These are phyloP conservation scores for Stenurella melanura DNA, from an alignment of 2,888 invertebrate genomes.

Conservation along the genomic window DNA sequence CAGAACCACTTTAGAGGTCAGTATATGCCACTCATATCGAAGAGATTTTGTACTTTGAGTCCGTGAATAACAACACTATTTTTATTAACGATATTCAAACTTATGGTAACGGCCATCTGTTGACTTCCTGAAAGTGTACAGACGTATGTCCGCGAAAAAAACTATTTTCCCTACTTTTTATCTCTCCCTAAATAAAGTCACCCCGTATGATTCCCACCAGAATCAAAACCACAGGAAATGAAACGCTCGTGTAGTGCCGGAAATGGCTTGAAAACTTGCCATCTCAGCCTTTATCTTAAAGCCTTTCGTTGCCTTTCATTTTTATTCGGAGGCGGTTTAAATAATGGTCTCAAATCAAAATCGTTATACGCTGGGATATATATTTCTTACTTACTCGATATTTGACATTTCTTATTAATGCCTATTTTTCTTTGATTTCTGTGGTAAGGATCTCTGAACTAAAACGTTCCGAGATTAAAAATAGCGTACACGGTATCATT, in stretches of 20 bases:
- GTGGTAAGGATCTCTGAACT: background rate
- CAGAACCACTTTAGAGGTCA: too few relatives aligned
- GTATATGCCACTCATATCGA: too few relatives aligned
- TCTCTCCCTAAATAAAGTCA: slow-evolving; percentile 40
- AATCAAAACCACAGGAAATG: slow-evolving; percentile 68
- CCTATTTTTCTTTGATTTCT: background rate
- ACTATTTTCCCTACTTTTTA: background rate
- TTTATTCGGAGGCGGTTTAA: slow-evolving; percentile 57
- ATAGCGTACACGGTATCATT: too few relatives aligned
- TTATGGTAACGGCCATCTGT: background rate
- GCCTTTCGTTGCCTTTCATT: slow-evolving; percentile 63
- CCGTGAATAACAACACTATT: too few relatives aligned
- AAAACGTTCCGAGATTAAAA: background rate
- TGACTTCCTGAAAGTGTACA: background rate
- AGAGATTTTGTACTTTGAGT: too few relatives aligned
- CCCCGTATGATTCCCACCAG: slow-evolving; percentile 63
- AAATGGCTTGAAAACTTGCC: slow-evolving; percentile 68
- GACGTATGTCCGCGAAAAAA: background rate
- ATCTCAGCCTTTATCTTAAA: slow-evolving; percentile 67
- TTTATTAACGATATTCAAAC: too few relatives aligned
- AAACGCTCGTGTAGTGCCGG: slow-evolving; percentile 67
- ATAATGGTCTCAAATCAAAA: slow-evolving; percentile 56
- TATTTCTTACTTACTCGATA: background rate
- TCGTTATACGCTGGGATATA: slow-evolving; percentile 34
- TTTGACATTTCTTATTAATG: slow-evolving; percentile 37